Conservation (phyloP, 2,113 vertebrate species). For the Mola mola region DNA sequence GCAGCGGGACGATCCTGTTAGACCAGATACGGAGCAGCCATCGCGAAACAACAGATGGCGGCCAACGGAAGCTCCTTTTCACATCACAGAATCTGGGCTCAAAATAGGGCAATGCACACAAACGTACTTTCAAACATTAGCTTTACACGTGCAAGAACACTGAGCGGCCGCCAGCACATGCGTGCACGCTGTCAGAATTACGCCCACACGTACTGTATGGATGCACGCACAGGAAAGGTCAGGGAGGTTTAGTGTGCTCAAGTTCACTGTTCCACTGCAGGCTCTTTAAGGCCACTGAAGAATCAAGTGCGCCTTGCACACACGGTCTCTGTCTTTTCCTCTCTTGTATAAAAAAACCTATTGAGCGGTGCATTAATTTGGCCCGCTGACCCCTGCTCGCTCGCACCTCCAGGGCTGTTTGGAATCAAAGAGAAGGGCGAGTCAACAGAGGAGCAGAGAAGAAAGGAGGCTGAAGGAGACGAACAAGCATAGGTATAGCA, state of each 20-base stretch:
- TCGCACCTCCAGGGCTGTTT: slow-evolving; percentile 16
- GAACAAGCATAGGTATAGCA: slow-evolving; percentile 19
- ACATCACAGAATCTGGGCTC: slow-evolving; percentile 18
- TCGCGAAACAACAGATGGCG: slow-evolving; percentile 22
- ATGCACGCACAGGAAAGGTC: slow-evolving; percentile 21
- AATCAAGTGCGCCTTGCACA: neutral
- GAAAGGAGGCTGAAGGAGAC: neutral
- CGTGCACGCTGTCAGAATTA: neutral
- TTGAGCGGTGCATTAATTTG: slow-evolving; percentile 10
- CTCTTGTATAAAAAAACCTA: neutral
- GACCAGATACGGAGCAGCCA: slow-evolving; percentile 21
- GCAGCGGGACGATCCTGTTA: slow-evolving; percentile 27
- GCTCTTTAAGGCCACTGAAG: slow-evolving; percentile 10
- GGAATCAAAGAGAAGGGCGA: slow-evolving; percentile 18
- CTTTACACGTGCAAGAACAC: neutral
- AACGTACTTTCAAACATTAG: slow-evolving; percentile 4
- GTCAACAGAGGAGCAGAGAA: slow-evolving; percentile 10
- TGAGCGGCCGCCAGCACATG: neutral
- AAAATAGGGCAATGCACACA: slow-evolving; percentile 20
- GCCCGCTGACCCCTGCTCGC: slow-evolving; percentile 28
- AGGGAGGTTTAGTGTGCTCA: slow-evolving; percentile 1
- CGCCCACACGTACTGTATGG: neutral
- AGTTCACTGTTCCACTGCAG: slow-evolving; percentile 19
- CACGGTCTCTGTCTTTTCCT: neutral
- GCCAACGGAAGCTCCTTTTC: slow-evolving; percentile 9